Evolutionary conservation across 2,888 invertebrate genomes (phyloP).

Genomic region (Chrysina gloriosa): DNA sequence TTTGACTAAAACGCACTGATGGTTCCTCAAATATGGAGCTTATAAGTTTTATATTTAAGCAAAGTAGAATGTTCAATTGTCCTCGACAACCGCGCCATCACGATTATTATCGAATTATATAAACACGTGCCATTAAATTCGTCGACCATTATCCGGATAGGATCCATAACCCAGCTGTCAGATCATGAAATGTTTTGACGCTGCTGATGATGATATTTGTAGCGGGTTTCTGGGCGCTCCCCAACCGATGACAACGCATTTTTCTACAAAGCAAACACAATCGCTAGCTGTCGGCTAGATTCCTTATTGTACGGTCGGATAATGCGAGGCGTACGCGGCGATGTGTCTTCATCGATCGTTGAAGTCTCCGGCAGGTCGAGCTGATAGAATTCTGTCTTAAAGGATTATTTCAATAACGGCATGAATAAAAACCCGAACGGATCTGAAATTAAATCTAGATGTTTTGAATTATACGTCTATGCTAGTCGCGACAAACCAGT

Average conservation of each 20-base stretch:
- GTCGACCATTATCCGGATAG: slow-evolving; percentile 14
- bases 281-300: slow-evolving; percentile 46
- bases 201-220: slow-evolving; percentile 47
- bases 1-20: too few species aligned
- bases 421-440: slow-evolving; percentile 37
- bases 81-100: too few species aligned
- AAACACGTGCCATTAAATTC: slow-evolving; percentile 25
- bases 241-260: slow-evolving; percentile 48
- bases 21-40: too few species aligned
- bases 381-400: slow-evolving; percentile 36
- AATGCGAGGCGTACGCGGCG: slow-evolving; percentile 40
- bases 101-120: background rate
- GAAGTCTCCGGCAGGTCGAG: slow-evolving; percentile 47
- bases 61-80: too few species aligned
- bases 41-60: too few species aligned
- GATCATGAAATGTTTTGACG: slow-evolving; percentile 46
- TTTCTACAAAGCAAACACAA: slow-evolving; percentile 49
- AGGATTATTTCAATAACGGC: slow-evolving; percentile 42
- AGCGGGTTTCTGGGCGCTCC: slow-evolving; percentile 48
- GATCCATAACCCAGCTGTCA: slow-evolving; percentile 46
- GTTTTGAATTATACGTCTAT: slow-evolving; percentile 37
- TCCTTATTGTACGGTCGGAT: slow-evolving; percentile 43
- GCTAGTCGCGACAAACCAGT: slow-evolving; percentile 1
- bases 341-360: slow-evolving; percentile 49
- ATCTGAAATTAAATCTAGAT: slow-evolving; percentile 43